Conservation (phyloP, 1,140 invertebrate species). For the Apis laboriosa region DNA sequence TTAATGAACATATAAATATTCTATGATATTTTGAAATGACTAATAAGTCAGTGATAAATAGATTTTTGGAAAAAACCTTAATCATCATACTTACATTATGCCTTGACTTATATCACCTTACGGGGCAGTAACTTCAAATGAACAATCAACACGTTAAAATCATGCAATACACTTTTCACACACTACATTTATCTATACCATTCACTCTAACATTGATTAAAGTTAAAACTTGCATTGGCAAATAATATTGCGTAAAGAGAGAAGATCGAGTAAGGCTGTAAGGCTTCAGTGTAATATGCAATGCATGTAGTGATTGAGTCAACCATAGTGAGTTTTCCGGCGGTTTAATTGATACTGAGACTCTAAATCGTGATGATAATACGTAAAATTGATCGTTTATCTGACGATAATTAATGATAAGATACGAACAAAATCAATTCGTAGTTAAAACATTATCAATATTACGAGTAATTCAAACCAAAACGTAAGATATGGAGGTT, state of each 20-base stretch:
- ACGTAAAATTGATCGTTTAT: constrained; percentile 36
- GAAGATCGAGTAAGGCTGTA: constrained; percentile 17
- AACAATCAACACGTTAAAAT: constrained; percentile 38
- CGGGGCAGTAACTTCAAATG: constrained; percentile 34
- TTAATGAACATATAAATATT: background rate
- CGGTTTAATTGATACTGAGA: constrained; percentile 32
- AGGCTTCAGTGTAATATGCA: constrained; percentile 38
- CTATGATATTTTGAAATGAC: background rate
- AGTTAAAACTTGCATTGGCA: constrained; percentile 42
- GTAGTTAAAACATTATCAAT: background rate
- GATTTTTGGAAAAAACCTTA: background rate
- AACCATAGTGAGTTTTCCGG: constrained; percentile 44
- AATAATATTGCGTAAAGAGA: constrained; percentile 45
- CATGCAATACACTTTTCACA: constrained; percentile 52
- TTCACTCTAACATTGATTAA: constrained; percentile 29
- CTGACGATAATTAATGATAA: constrained; percentile 43
- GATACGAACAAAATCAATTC: constrained; percentile 42
- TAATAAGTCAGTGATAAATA: background rate
- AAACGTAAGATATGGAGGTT: constrained; percentile 46
- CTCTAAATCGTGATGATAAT: background rate
- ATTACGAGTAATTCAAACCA: background rate
- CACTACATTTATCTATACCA: constrained; percentile 31
- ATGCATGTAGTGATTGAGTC: constrained; percentile 32
- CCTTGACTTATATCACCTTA: constrained; percentile 38
- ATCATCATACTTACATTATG: constrained; percentile 51